Percentiles rank a stretch among this genome's conserved stretches.
Conservation (phyloP, 1,140 invertebrate species). For the Diachasmimorpha longicaudata region DNA sequence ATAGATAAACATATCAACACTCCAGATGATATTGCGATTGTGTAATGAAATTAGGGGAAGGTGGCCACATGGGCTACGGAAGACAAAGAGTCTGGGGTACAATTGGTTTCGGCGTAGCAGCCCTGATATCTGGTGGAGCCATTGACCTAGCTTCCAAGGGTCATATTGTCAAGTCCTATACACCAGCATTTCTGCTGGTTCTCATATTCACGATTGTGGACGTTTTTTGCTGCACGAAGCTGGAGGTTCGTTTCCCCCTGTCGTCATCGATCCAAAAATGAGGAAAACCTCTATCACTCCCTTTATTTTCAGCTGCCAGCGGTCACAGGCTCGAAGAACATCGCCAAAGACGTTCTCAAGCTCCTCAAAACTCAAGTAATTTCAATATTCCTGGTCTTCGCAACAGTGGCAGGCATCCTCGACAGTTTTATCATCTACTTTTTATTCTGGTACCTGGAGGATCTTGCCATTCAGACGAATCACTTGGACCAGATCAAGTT, state of each 20-base stretch:
- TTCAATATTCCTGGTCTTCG: constrained; percentile 72
- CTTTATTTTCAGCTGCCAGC: constrained; percentile 66
- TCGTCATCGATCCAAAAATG: not conserved
- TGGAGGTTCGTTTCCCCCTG: constrained; percentile 61
- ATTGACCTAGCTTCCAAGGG: constrained; percentile 67
- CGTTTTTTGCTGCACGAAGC: constrained; percentile 68
- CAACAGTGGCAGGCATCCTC: constrained; percentile 73
- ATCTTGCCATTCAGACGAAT: constrained; percentile 69
- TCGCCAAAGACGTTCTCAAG: constrained; percentile 67
- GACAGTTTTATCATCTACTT: constrained; percentile 82
- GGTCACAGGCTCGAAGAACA: constrained; percentile 68
- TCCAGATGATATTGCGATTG: not conserved
- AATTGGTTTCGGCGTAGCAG: constrained; percentile 74
- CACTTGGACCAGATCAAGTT: constrained; percentile 73
- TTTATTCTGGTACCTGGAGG: constrained; percentile 80
- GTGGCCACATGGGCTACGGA: constrained; percentile 73
- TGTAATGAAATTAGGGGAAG: constrained; percentile 55
- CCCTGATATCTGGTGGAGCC: constrained; percentile 70
- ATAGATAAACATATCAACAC: not conserved
- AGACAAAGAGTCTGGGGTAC: constrained; percentile 81
- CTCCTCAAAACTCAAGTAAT: constrained; percentile 69
- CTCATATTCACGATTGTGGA: constrained; percentile 69
- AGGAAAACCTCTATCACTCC: not conserved
- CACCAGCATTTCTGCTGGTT: constrained; percentile 73
- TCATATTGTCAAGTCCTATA: constrained; percentile 67